Evolutionary conservation across 2,113 vertebrate genomes (phyloP).

Genomic region (Pterocles gutturalis): DNA sequence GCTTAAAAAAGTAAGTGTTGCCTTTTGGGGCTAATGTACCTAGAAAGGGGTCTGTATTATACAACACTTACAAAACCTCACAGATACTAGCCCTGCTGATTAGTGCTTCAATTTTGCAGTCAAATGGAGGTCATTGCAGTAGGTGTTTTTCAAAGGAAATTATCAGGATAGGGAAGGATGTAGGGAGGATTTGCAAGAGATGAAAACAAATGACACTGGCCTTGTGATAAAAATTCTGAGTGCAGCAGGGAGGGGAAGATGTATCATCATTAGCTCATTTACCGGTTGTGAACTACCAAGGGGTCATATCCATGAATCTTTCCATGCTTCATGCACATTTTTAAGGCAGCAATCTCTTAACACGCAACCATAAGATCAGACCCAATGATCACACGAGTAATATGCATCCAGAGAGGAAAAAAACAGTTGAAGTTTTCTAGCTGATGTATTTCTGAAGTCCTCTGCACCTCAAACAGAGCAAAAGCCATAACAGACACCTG

Average conservation of each 20-base stretch:
- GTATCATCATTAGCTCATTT: conserved; percentile 73
- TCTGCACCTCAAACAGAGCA: accelerated
- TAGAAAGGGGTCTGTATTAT: background rate
- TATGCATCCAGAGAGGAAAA: background rate
- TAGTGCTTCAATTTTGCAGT: conserved; percentile 5
- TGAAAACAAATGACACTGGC: conserved; percentile 65
- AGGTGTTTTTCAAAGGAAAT: conserved; percentile 56
- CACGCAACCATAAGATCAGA: background rate
- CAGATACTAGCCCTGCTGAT: background rate
- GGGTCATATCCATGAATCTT: conserved; percentile 61
- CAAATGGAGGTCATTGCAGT: conserved; percentile 59
- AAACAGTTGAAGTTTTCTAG: background rate
- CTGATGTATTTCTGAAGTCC: background rate
- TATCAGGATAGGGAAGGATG: background rate
- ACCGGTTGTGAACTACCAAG: conserved; percentile 48
- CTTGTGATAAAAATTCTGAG: conserved; percentile 70
- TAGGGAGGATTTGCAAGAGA: conserved; percentile 58
- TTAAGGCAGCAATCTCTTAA: conserved; percentile 16
- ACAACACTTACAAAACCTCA: background rate
- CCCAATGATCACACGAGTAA: background rate
- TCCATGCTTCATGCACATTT: background rate
- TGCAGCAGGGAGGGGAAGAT: conserved; percentile 57
- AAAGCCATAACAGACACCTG: background rate
- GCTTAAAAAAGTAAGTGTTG: background rate
- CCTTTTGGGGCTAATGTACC: background rate